These are phyloP conservation scores for Chiroxiphia lanceolata DNA, from an alignment of 2,797 vertebrate species.

Conservation along the genomic window DNA sequence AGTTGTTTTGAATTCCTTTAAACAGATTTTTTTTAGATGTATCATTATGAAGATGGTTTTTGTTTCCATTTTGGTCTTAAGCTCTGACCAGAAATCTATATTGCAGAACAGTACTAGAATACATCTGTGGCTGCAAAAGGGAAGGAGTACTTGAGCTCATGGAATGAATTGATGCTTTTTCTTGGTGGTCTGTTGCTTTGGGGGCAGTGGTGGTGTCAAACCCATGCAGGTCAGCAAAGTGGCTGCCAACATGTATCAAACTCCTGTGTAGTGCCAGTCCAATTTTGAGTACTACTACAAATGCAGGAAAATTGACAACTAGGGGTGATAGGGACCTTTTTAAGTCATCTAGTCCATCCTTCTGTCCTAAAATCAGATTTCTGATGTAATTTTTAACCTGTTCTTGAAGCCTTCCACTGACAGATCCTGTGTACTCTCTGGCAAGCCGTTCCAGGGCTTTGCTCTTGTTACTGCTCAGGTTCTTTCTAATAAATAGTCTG, in stretches of 20 bases:
- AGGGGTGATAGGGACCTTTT: background rate
- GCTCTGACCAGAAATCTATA: background rate
- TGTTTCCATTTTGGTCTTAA: background rate
- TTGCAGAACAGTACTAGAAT: background rate
- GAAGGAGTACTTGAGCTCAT: background rate
- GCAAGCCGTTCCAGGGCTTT: background rate
- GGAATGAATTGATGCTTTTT: background rate
- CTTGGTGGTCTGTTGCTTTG: background rate
- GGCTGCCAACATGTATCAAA: background rate
- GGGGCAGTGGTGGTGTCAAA: background rate
- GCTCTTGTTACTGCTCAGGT: background rate
- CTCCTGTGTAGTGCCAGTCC: background rate
- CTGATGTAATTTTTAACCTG: background rate
- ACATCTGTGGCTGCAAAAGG: background rate
- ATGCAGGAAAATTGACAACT: background rate
- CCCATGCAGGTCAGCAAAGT: background rate
- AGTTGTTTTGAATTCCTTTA: constrained; percentile 45
- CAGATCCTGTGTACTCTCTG: background rate
- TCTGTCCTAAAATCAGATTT: background rate
- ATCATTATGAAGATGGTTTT: background rate
- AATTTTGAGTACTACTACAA: background rate
- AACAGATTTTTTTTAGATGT: background rate
- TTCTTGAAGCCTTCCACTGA: background rate
- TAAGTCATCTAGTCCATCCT: background rate
- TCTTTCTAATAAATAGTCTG: background rate